Base-by-base conservation (phyloP, 2,113 vertebrate genomes). In the Centropus unirufus region DNA sequence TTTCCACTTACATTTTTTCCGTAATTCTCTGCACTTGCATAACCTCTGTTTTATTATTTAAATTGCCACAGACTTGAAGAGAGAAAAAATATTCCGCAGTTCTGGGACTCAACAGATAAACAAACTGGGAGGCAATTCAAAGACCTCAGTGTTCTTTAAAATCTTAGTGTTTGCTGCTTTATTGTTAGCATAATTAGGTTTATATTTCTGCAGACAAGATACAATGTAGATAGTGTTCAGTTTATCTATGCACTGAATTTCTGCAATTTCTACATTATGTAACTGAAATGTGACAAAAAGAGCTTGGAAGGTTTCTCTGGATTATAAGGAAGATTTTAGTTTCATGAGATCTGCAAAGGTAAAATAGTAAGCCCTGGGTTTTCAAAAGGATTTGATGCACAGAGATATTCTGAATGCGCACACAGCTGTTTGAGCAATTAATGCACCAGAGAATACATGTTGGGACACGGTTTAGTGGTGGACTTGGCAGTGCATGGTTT, bases 21-120 rank as follows among this genome's bases (percentile, higher is more conserved):
- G 42, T 94, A 96, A 93, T 94, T 94, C 77, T 91, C 57, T 90
- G 91, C 77, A 74, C 88, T 97, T 88, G 91, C 47, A 92, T 95
- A 95, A 95, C 90, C 90, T 93, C 83, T 86, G 30, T 34, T 91
- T 96, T 94, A 91, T 91, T 90, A 66, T 77, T 95, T 67, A 80
- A 96, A 91, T 92, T 64, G 42, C 62, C 39, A 57, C n/a, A 78
- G 74, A 22, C 44, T 80, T 44, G 54, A 92, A 39, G 80, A 80
- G 66, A 46, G 30, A 49, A 77, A 82, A 69, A 29, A 21, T 5
- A 49, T 88, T 85, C 82, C 76, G 55, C 59, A 68, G 4, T 55
- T 23, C 11, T 55, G 20, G 74, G 30, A 29, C 34, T 78, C 46
- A 93, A 87, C 46, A 81, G 85, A 90, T 92, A 74, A 94, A 62